These are phyloP conservation scores for Boleophthalmus pectinirostris DNA, from an alignment of 2,113 vertebrate species.

Conservation along the genomic window DNA sequence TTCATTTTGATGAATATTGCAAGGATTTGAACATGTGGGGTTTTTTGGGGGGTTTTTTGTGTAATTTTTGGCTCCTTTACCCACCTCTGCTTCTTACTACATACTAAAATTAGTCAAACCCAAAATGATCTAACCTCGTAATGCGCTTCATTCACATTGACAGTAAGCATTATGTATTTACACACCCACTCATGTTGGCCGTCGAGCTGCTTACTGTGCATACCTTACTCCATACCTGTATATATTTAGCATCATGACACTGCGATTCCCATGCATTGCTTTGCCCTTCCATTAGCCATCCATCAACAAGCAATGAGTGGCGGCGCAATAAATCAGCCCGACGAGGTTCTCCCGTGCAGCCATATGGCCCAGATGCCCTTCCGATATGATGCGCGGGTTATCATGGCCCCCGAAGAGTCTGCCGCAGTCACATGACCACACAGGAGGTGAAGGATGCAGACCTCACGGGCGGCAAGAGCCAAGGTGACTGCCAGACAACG, in stretches of 20 bases:
- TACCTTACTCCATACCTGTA: neutral
- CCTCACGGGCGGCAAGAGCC: neutral
- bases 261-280: conserved; percentile 18
- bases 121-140: neutral
- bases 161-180: neutral
- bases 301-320: conserved; percentile 44
- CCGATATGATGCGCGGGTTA: conserved; percentile 43
- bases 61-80: too few species aligned
- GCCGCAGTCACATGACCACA: conserved; percentile 5
- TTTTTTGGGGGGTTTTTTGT: too few species aligned
- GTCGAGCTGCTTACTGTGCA: neutral
- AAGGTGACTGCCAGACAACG: conserved; percentile 60
- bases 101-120: neutral
- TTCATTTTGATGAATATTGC: too few species aligned
- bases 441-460: conserved; percentile 38
- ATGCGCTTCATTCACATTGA: neutral
- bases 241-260: conserved; percentile 1
- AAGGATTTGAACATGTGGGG: too few species aligned
- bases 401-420: conserved; percentile 40
- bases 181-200: neutral
- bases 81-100: too few species aligned
- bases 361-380: conserved; percentile 37
- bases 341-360: conserved; percentile 41
- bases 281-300: conserved; percentile 44
- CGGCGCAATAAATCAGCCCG: conserved; percentile 56